A percentile compares a stretch with the other conserved stretches of the same genome.
These are phyloP conservation scores for Euclidia mi DNA, from an alignment of 2,888 invertebrate genomes.

Conservation along the genomic window DNA sequence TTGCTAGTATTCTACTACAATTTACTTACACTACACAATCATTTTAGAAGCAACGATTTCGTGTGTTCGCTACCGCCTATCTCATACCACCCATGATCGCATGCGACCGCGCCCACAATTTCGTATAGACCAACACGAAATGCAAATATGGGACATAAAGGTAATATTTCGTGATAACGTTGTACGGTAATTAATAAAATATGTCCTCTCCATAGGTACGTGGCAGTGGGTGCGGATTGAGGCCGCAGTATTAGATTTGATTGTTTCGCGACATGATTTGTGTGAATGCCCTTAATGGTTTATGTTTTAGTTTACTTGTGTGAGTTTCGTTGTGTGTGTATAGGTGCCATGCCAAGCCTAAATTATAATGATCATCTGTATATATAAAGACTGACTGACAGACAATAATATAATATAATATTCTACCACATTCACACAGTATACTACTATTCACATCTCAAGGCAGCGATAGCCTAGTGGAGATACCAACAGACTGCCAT, in stretches of 20 bases:
- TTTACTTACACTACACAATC: too few relatives aligned
- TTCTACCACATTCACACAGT: too few relatives aligned
- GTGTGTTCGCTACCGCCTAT: conserved; percentile 30
- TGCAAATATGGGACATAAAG: conserved; percentile 88
- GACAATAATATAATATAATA: too few relatives aligned
- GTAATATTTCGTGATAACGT: conserved; percentile 88
- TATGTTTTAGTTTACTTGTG: conserved; percentile 18
- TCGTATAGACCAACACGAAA: conserved; percentile 84
- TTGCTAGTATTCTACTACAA: too few relatives aligned
- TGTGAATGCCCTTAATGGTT: conserved; percentile 70
- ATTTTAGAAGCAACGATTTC: too few relatives aligned
- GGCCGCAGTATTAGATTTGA: conserved; percentile 73
- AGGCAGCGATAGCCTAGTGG: too few relatives aligned
- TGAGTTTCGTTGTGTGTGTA: too few relatives aligned
- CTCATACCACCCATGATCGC: conserved; percentile 59
- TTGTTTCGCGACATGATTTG: conserved; percentile 78
- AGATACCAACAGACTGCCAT: too few relatives aligned
- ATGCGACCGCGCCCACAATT: conserved; percentile 79
- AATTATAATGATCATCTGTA: too few relatives aligned
- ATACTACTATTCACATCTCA: too few relatives aligned
- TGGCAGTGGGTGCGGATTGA: conserved; percentile 71
- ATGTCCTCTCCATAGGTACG: conserved; percentile 73
- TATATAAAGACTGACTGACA: too few relatives aligned
- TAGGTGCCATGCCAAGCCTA: too few relatives aligned
- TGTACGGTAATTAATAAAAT: conserved; percentile 87